These are phyloP conservation scores for Haemorhous mexicanus DNA, from an alignment of 2,113 vertebrate species.

Conservation along the genomic window DNA sequence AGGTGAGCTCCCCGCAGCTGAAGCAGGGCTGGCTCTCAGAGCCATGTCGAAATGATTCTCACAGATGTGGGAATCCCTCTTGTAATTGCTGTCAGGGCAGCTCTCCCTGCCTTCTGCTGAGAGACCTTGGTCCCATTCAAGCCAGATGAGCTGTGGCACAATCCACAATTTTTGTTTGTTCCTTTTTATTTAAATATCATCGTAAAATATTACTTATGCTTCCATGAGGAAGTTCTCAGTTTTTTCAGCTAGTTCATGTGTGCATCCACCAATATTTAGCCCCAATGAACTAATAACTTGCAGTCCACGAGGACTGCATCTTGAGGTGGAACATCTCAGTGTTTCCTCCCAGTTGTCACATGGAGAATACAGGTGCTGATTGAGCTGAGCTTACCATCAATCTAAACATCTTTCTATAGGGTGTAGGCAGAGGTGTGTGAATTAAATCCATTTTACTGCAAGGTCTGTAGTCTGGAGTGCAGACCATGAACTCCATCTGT, in stretches of 20 bases:
- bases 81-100: not conserved
- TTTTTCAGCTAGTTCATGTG: not conserved
- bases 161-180: not conserved
- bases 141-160: not conserved
- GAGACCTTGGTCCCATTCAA: not conserved
- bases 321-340: not conserved
- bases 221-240: not conserved
- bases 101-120: not conserved
- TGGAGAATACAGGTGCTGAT: not conserved
- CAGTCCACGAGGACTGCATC: not conserved
- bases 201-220: not conserved
- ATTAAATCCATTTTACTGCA: not conserved
- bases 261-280: not conserved
- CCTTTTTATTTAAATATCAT: not conserved
- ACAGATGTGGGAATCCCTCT: not conserved
- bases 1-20: not conserved
- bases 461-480: not conserved
- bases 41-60: not conserved
- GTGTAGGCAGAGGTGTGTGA: not conserved
- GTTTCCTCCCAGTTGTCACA: not conserved
- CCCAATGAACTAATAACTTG: not conserved
- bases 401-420: not conserved
- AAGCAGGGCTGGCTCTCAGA: not conserved
- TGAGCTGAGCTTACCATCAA: not conserved
- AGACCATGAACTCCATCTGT: not conserved